Evolutionary conservation across 2,888 invertebrate species (phyloP), one percentile per base, ranked within the genome.

Genomic region (Acrocyrtus sp.): DNA sequence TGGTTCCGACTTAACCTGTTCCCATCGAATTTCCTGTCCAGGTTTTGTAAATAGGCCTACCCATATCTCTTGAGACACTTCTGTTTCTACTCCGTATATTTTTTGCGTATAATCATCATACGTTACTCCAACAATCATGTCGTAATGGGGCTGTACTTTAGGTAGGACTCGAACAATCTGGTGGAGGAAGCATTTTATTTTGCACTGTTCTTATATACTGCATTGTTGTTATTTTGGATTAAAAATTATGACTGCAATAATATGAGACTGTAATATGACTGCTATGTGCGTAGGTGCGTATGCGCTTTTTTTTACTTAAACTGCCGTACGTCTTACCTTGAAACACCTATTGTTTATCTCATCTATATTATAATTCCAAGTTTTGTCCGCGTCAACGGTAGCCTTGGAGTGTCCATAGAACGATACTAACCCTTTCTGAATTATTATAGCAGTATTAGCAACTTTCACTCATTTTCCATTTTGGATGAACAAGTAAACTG

Each of bases 401-500:
- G 43, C 62, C 24, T 75, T 74, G 6, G 72, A 53, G n/a, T 68
- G 69, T n/a, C 78, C 79, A 41, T 79, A 79, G 24, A 77, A 62
- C 1, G 69, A 29, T 0, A 77, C 65, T 5, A 79, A 66, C 8
- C 79, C 79, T 51, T 60, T 72, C 77, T 77, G 22, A 58, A 43
- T 53, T 4, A 62, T 29, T 27, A 34, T 22, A 19, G n/a, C n/a
- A n/a, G n/a, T n/a, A n/a, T n/a, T n/a, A n/a, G n/a, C n/a, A n/a
- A n/a, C n/a, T 29, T 24, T 41, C 6, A 41, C 43, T 41, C 43
- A 19, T 12, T n/a, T 48, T 48, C 15, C 41, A 58, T 15, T 4
- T 27, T 12, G 58, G 10, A 58, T n/a, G n/a, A n/a, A n/a, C n/a
- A n/a, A n/a, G n/a, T n/a, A n/a, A n/a, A n/a, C n/a, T n/a, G n/a